Evolutionary conservation across 1,140 invertebrate species (phyloP).

Genomic region (Vanessa atalanta): DNA sequence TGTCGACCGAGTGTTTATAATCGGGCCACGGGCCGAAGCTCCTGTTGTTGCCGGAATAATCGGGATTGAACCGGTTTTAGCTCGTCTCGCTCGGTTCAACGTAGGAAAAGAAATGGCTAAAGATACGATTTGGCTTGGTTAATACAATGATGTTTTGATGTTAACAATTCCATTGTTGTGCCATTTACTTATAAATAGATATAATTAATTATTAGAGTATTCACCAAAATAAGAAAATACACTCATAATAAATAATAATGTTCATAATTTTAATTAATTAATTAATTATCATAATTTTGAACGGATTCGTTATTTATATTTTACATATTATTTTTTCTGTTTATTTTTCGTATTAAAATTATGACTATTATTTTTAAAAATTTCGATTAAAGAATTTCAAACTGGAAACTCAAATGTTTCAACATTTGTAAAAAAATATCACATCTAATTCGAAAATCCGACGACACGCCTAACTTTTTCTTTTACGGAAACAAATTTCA

Average conservation of each 20-base stretch:
- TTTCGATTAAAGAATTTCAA: too few species aligned
- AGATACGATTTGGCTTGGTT: neutral
- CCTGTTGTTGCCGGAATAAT: slow-evolving; percentile 53
- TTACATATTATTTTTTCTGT: too few species aligned
- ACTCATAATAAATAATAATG: too few species aligned
- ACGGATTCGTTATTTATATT: too few species aligned
- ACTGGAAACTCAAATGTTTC: neutral
- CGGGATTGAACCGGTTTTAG: slow-evolving; percentile 55
- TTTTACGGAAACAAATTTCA: too few species aligned
- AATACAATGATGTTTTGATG: neutral
- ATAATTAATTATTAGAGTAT: too few species aligned
- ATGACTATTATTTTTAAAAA: too few species aligned
- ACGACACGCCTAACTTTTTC: neutral
- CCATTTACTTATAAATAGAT: too few species aligned
- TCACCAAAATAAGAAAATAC: too few species aligned
- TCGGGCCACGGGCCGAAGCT: slow-evolving; percentile 43
- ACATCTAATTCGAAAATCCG: neutral
- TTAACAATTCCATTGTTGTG: neutral
- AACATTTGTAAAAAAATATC: neutral
- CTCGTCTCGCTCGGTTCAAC: slow-evolving; percentile 40
- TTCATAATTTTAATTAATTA: too few species aligned
- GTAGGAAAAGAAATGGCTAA: slow-evolving; percentile 36
- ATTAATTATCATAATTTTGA: too few species aligned
- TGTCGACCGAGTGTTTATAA: slow-evolving; percentile 74
- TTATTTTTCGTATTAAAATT: too few species aligned